Evolutionary conservation across 1,140 invertebrate species (phyloP), one percentile per base, ranked within the genome.

Genomic region (Agrilus planipennis): DNA sequence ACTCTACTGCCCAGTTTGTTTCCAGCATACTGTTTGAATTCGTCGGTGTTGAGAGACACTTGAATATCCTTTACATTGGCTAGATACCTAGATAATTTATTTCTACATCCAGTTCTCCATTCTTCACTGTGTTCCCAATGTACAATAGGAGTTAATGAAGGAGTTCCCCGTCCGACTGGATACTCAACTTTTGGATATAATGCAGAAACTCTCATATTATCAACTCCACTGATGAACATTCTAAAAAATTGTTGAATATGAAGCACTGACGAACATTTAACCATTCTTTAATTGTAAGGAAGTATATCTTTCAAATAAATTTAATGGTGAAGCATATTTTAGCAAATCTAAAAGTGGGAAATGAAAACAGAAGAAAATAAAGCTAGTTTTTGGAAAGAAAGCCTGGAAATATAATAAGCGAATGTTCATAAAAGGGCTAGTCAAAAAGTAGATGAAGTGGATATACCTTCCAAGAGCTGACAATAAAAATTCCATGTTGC

Each of bases 91-190:
- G n/a, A n/a, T 5, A 54, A 32, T 32, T 50, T 57, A 14, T 58
- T 54, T 42, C 61, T 53, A 15, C 55, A 34, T 12, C 54, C 53
- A 17, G 58, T 56, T 35, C 53, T 57, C 77, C 75, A 84, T 47
- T 79, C 74, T 46, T 87, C 79, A 6, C 75, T 76, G 60, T 98
- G 93, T 56, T 96, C 88, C 93, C 93, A 98, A 45, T 77, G 76
- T 1, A 89, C 71, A 0, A 90, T 55, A 7, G 85, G 75, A 4
- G 77, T 72, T 18, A 91, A 68, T 70, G 81, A 81, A 1, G 81
- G 76, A 0, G 87, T 91, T 14, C 79, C 77, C 15, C 76, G 62
- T 1, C 83, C 75, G 1, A 91, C 88, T 0, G 89, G 88, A 60
- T 76, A 87, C n/a, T 73, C 58, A 0, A 87, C 65, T 25, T 63